Base-by-base conservation (phyloP, 1,140 invertebrate species). In the Drosophila takahashii region DNA sequence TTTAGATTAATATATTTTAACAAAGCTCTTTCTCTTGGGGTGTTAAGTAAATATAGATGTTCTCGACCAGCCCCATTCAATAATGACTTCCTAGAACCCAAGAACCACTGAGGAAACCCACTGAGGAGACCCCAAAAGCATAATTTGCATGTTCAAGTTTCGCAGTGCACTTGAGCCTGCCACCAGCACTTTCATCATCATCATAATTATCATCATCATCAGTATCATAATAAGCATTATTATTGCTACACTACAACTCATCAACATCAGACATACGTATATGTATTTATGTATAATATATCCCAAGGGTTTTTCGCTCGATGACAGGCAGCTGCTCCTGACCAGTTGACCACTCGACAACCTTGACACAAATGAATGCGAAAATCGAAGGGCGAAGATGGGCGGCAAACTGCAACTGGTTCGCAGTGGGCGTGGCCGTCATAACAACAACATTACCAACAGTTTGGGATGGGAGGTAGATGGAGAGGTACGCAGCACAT, bases 121-220 rank as follows among this genome's bases (percentile, higher is more conserved):
- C n/a, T n/a, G n/a, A n/a, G n/a, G n/a, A n/a, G n/a, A n/a, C 52
- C 26, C 11, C 44, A 56, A 57, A 41, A 52, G 27, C 47, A 75
- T 75, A 75, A 76, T 76, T 76, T 76, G 72, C 72, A 76, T 76
- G 53, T 75, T 75, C 51, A 45, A 57, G 59, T 52, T 73, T 54
- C 22, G 42, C 34, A 54, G 41, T 62, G 67, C 67, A 74, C 71
- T 74, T 56, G 71, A 57, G 59, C 51, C 51, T 36, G 53, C 32
- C 57, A 50, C 15, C 34, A 47, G 15, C 45, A 50, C 8, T 27
- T 15, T 13, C 26, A 36, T 13, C 52, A 29, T 7, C 45, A 47
- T 15, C 37, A 67, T 48, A 47, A 67, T 16, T 34, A 62, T 41
- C 29, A 62, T 8, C 44, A 42, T 45, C 42, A 48, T 66, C 29